Evolutionary conservation across 1,140 invertebrate species (phyloP).

Genomic region (Dufourea novaeangliae): DNA sequence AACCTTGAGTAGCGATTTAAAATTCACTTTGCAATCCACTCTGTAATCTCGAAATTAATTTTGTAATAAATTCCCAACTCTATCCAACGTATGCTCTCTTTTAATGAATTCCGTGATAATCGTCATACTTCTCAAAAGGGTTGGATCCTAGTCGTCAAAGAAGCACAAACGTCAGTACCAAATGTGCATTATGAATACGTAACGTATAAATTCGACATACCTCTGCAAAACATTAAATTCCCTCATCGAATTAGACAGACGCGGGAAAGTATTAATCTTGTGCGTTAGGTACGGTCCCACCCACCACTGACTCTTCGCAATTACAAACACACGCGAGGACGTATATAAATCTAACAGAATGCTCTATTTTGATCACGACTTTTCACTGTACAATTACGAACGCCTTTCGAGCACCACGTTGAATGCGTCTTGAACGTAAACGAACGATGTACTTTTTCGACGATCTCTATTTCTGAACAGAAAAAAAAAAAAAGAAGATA

Average conservation of each 20-base stretch:
- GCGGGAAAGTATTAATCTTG: constrained; percentile 23
- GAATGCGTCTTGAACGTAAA: constrained; percentile 10
- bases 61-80: not conserved
- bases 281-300: constrained; percentile 43
- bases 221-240: constrained; percentile 7
- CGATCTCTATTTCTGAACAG: not conserved
- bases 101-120: not conserved
- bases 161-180: constrained; percentile 46
- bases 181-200: constrained; percentile 48
- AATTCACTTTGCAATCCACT: no score
- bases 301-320: not conserved
- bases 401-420: constrained; percentile 43
- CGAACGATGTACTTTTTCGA: not conserved
- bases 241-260: constrained; percentile 13
- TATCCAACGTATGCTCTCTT: no score
- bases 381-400: constrained; percentile 38
- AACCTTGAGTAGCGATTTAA: not conserved
- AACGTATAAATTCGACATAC: constrained; percentile 40
- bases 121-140: constrained; percentile 15
- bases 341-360: constrained; percentile 16
- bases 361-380: constrained; percentile 39
- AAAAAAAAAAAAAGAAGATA: not conserved
- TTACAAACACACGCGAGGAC: not conserved
- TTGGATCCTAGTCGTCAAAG: not conserved
- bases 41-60: not conserved